These are phyloP conservation scores for Trichonephila clavipes DNA, from an alignment of 1,140 invertebrate species.

Conservation along the genomic window DNA sequence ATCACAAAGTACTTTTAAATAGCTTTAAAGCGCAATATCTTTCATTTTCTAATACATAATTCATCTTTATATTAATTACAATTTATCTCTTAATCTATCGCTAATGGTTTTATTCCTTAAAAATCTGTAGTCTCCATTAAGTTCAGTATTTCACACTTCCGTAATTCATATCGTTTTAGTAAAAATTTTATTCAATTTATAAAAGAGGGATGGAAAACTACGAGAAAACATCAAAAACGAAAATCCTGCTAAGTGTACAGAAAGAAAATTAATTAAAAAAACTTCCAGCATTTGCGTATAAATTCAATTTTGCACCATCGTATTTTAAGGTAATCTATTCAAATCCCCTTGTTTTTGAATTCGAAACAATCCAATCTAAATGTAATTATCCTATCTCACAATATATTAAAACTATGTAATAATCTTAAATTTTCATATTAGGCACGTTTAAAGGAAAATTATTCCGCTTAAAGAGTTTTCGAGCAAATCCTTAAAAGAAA, in stretches of 20 bases:
- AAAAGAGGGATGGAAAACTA: no score
- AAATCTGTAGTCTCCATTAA: no score
- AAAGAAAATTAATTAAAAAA: conserved; percentile 6
- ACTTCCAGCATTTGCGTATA: not conserved
- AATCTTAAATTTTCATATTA: not conserved
- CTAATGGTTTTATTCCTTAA: no score
- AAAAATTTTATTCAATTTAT: no score
- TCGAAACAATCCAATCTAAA: not conserved
- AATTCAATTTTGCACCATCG: not conserved
- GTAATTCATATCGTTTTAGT: no score
- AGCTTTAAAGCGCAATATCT: no score
- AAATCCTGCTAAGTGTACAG: not conserved
- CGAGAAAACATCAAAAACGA: no score
- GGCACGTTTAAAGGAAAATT: not conserved
- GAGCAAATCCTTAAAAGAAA: not conserved
- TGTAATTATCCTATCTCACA: not conserved
- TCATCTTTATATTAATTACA: no score
- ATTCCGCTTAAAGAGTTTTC: not conserved
- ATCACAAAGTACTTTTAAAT: no score
- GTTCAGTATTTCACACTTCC: no score
- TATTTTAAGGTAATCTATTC: not conserved
- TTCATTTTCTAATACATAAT: no score
- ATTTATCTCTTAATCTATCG: no score
- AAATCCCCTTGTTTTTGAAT: not conserved
- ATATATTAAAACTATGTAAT: not conserved